phyloP scores from a whole-genome alignment of 1,140 invertebrate species.

The Eumeta japonica region DNA sequence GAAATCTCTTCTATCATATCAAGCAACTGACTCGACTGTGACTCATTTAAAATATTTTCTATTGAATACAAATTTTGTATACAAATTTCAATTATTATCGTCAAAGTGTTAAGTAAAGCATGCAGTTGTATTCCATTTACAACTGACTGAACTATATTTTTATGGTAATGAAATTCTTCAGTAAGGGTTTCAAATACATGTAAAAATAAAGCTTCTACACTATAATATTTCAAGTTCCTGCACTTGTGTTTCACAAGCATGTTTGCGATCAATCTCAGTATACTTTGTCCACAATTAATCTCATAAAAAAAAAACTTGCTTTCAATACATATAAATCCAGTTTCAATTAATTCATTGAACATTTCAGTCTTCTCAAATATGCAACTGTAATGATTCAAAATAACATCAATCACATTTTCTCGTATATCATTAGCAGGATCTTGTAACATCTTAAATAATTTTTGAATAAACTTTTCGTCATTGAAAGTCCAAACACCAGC shows the following conservation, averaged over 20 bases:
- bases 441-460: constrained; percentile 25
- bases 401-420: constrained; percentile 23
- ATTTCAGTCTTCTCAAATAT: constrained; percentile 15
- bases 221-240: constrained; percentile 18
- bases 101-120: constrained; percentile 33
- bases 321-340: constrained; percentile 21
- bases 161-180: constrained; percentile 21
- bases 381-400: constrained; percentile 25
- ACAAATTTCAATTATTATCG: constrained; percentile 25
- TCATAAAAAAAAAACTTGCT: constrained; percentile 46
- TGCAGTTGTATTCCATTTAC: constrained; percentile 39
- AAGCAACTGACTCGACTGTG: constrained; percentile 4
- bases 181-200: constrained; percentile 27
- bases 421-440: constrained; percentile 40
- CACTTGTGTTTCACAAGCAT: constrained; percentile 19
- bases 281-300: constrained; percentile 35
- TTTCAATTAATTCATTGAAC: constrained; percentile 21
- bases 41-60: constrained; percentile 10
- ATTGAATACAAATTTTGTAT: constrained; percentile 21
- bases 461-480: constrained; percentile 20
- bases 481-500: constrained; percentile 20
- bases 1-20: constrained; percentile 20
- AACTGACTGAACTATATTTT: constrained; percentile 34
- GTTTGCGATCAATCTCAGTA: constrained; percentile 33
- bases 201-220: constrained; percentile 29